phyloP scores from a whole-genome alignment of 2,113 vertebrate species.

The Chrysochloris asiatica region DNA sequence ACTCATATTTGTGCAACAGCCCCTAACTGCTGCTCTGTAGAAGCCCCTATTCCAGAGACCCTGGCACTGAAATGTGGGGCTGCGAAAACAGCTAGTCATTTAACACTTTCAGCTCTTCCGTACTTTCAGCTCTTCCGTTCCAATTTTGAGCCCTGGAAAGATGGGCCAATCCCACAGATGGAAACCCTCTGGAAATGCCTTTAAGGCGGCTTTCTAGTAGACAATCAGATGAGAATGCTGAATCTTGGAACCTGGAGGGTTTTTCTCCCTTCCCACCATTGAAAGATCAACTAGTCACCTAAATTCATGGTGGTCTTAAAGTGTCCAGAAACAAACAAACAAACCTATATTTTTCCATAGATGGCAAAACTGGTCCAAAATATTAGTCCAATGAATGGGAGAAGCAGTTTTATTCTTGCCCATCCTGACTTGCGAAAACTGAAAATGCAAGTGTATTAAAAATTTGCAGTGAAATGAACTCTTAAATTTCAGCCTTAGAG shows the following conservation, averaged over 20 bases:
- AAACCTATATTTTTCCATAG: background rate
- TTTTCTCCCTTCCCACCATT: background rate
- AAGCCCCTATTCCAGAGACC: background rate
- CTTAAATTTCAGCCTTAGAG: background rate
- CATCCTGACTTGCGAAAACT: constrained; percentile 19
- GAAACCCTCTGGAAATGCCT: background rate
- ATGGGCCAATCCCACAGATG: background rate
- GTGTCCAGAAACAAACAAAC: background rate
- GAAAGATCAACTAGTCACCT: background rate
- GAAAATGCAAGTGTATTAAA: constrained; percentile 2
- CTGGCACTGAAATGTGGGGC: background rate
- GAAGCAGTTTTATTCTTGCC: constrained; percentile 2
- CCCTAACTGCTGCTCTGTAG: background rate
- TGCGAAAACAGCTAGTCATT: background rate
- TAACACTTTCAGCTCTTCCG: background rate
- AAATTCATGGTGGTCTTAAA: background rate
- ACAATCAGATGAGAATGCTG: background rate
- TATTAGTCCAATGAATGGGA: background rate
- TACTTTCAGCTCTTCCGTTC: background rate
- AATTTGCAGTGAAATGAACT: background rate
- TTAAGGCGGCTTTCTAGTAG: background rate
- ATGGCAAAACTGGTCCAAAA: constrained; percentile 12
- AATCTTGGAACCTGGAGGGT: background rate
- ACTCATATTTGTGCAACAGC: background rate
- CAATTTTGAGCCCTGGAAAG: background rate